Percentiles rank a stretch among this genome's conserved stretches.
Conservation (phyloP, 23 tunicate genomes). For the Aplidium turbinatum region DNA sequence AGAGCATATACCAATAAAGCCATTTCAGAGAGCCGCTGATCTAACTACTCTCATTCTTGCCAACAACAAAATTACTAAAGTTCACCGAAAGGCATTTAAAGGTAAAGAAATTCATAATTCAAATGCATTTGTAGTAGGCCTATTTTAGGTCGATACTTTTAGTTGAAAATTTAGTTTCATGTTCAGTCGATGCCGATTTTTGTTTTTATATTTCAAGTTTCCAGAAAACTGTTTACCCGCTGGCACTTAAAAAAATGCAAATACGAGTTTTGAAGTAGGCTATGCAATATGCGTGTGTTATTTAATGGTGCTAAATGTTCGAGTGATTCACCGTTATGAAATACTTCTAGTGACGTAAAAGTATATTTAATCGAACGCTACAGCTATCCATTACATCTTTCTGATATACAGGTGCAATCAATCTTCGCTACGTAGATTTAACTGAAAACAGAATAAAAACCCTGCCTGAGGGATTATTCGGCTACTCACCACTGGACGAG, state of each 20-base stretch:
- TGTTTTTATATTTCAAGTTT: no score
- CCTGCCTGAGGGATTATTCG: slow-evolving; percentile 1
- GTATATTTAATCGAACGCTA: no score
- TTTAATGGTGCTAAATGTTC: no score
- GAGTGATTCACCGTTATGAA: no score
- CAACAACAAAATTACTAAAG: slow-evolving; percentile 14
- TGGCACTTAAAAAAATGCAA: background rate
- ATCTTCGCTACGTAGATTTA: slow-evolving; percentile 18
- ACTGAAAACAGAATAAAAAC: slow-evolving; percentile 15
- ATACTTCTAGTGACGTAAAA: no score
- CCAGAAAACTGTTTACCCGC: background rate
- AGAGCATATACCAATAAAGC: background rate
- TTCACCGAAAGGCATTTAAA: slow-evolving; percentile 7
- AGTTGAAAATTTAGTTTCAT: no score
- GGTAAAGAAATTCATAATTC: no score
- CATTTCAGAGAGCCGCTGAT: background rate
- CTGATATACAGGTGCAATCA: slow-evolving; percentile 12
- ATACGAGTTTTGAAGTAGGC: background rate
- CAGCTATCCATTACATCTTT: no score
- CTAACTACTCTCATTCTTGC: slow-evolving; percentile 18
- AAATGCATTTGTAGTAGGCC: no score
- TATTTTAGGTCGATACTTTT: no score
- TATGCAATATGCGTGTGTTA: no score
- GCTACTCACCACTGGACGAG: slow-evolving; percentile 7
- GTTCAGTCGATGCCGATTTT: no score